These are phyloP conservation scores for Saccostrea echinata DNA, from an alignment of 1,140 invertebrate genomes.

Conservation along the genomic window DNA sequence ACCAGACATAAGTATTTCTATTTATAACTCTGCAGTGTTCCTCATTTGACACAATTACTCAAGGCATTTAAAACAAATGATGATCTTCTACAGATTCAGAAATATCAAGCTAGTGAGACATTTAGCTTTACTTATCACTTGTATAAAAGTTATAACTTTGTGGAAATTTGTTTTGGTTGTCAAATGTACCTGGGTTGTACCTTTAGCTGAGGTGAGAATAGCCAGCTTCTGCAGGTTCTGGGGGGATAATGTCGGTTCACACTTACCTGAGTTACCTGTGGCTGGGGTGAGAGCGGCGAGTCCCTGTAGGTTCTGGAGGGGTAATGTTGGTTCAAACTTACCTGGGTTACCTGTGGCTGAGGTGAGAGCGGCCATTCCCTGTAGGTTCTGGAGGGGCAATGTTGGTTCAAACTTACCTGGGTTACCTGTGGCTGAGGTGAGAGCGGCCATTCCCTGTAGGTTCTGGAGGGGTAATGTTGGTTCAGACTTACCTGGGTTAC, in stretches of 20 bases:
- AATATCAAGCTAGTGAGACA: no score
- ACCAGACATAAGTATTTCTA: no score
- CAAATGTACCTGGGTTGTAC: slow-evolving; percentile 78
- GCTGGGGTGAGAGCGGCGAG: slow-evolving; percentile 84
- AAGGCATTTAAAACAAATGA: no score
- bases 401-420: slow-evolving; percentile 74
- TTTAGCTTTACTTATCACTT: no score
- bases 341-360: slow-evolving; percentile 81
- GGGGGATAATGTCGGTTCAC: not conserved
- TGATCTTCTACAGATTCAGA: no score
- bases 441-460: slow-evolving; percentile 84
- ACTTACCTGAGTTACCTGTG: slow-evolving; percentile 80
- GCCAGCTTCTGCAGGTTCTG: slow-evolving; percentile 77
- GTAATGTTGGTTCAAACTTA: slow-evolving; percentile 59
- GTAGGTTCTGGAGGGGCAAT: slow-evolving; percentile 81
- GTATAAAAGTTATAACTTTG: no score
- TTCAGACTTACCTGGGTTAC: slow-evolving; percentile 78
- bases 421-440: slow-evolving; percentile 82
- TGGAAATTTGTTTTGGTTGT: no score
- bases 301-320: not conserved
- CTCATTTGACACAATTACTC: no score
- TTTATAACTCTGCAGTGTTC: no score
- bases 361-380: slow-evolving; percentile 84
- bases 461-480: slow-evolving; percentile 76
- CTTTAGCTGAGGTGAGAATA: slow-evolving; percentile 82